A percentile compares a stretch with the other conserved stretches of the same genome.
Conservation (phyloP, 2,113 vertebrate genomes). For the Chionomys nivalis region DNA sequence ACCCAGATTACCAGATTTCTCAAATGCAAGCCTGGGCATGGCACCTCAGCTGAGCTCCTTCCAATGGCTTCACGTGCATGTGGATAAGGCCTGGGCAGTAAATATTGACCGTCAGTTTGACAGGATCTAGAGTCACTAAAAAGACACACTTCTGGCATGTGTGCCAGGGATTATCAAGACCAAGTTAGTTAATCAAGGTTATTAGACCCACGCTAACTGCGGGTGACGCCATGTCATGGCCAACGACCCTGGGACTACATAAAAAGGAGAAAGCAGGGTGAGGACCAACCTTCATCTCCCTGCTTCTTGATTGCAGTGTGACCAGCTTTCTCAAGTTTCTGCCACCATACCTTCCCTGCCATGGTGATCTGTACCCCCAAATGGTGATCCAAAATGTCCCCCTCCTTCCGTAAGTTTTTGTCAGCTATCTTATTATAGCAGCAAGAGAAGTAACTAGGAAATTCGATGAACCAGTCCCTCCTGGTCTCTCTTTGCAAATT, state of each 20-base stretch:
- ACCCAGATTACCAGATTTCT: neutral
- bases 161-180: neutral
- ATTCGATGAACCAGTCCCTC: neutral
- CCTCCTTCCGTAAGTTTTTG: neutral
- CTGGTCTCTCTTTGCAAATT: neutral
- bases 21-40: neutral
- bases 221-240: no score
- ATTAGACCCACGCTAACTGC: neutral
- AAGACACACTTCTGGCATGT: neutral
- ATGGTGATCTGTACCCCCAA: neutral
- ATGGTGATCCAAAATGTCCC: neutral
- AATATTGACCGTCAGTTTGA: neutral
- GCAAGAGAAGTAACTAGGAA: neutral
- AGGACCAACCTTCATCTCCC: neutral
- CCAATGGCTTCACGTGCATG: neutral
- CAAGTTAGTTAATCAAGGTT: neutral
- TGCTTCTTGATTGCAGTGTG: neutral
- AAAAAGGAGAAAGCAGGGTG: neutral
- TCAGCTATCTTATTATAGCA: neutral
- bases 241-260: neutral
- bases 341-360: neutral
- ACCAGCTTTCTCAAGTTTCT: neutral
- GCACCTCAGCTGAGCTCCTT: neutral
- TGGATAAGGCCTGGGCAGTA: neutral
- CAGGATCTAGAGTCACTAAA: neutral